Evolutionary conservation across 2,888 invertebrate species (phyloP), one percentile per base, ranked within the genome.

Genomic region (Lycophotia porphyrea): DNA sequence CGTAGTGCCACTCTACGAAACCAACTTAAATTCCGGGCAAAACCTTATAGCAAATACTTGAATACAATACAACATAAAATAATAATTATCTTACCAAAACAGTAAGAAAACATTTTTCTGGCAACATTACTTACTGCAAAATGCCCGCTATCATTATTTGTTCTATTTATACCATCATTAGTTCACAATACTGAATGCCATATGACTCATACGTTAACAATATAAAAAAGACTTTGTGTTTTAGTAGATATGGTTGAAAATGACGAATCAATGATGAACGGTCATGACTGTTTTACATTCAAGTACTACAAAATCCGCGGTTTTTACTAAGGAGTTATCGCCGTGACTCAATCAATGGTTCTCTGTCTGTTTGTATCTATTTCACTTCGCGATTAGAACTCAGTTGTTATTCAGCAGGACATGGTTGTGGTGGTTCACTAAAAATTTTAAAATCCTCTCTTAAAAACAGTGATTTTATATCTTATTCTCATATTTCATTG

Each of bases 41-140:
- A n/a, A 11, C 11, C 24, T 13, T 24, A 13, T 5, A n/a, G 4
- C n/a, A n/a, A 55, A 27, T 15, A 27, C 55, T 27, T 52, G n/a
- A 27, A 15, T 27, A 55, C 55, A 55, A 27, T 55, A 31, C 58
- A 58, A 31, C 15, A 47, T 47, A 18, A 52, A 34, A 39, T 47
- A 39, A 52, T n/a, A 8, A 52, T 34, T 27, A 24, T 49, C 24
- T 11, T 78, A 63, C 73, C 55, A 52, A 65, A 3, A 60, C 58
- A n/a, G 68, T 73, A 80, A n/a, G n/a, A 71, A 31, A 39, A 15
- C 1, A 42, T 49, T 27, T 27, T 66, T 15, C 58, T 77, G 82
- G 77, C 39, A 64, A 85, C 82, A 85, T 76, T 79, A 58, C 44
- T 64, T 7, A 39, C 4, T 47, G 60, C 65, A 69, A 69, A 80